Base-by-base conservation (phyloP, 2,888 invertebrate genomes). In the Corbicula japonica region DNA sequence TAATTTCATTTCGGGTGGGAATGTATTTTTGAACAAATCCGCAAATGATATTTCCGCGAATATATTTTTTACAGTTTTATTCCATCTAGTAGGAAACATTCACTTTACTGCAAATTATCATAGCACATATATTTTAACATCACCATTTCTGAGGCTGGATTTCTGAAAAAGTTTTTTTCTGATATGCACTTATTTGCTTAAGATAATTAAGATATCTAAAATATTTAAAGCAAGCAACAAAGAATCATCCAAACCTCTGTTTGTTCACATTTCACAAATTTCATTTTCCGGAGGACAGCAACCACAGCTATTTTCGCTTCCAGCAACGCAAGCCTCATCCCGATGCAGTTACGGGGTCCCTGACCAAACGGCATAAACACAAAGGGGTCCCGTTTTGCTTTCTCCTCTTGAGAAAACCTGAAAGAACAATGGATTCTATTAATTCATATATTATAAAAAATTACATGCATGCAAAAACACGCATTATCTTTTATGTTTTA, bases 311-410 rank as follows among this genome's bases (percentile, higher is more conserved):
- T 83, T 63, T 89, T 90, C 12, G 83, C 74, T 54, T 88, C 85
- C 66, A 90, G 54, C 72, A 87, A 50, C 0, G 88, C 88, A n/a
- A 89, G 66, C 12, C 90, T 70, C 86, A 88, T 85, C 3, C 88
- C 90, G n/a, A 90, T 87, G 66, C 90, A 90, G 78, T 87, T 87
- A 21, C 90, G 69, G 0, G 88, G 90, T 1, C 90, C 88, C 58
- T 82, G 74, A 15, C 88, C 90, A 68, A 90, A 90, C 0, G 89
- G 86, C 32, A 88, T 65, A 61, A 84, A 90, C 1, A 69, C 71
- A 50, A 86, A 82, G 0, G 86, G 88, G 32, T 86, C 78, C 21
- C 83, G 70, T 32, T 69, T 76, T 1, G 76, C 76, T 28, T 74
- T 84, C 46, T 83, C 78, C 35, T 86, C 87, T 5, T 84, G 65